Conservation (phyloP, 2,797 vertebrate genomes). For the Peromyscus aztecus region DNA sequence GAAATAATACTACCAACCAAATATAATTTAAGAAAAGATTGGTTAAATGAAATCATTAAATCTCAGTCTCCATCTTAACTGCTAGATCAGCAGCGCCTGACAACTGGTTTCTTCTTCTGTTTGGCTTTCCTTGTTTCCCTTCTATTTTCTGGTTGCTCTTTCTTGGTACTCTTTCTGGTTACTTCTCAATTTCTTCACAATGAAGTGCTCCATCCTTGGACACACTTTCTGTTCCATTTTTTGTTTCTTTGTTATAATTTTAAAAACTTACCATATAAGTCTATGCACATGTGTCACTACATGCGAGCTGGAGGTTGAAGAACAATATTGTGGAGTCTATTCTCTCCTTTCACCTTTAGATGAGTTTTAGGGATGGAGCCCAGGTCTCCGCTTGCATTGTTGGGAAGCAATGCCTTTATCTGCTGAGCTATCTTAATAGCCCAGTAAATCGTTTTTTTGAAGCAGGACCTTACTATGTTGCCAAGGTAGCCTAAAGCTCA, state of each 20-base stretch:
- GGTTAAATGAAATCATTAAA: not conserved
- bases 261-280: not conserved
- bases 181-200: not conserved
- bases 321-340: not conserved
- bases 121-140: not conserved
- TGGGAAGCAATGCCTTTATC: not conserved
- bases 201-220: not conserved
- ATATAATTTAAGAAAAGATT: not conserved
- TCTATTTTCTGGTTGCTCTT: not conserved
- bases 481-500: not conserved
- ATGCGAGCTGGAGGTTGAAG: not conserved
- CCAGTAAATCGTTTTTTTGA: not conserved
- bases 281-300: not conserved
- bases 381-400: not conserved
- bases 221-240: not conserved
- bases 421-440: not conserved
- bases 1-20: slow-evolving; percentile 9
- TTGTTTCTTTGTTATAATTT: not conserved
- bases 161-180: not conserved
- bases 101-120: not conserved
- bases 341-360: not conserved
- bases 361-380: not conserved
- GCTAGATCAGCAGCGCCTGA: not conserved
- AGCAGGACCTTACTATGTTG: not conserved
- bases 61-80: not conserved